phyloP scores from a whole-genome alignment of 2,888 invertebrate species.

The Hydroisotoma schaefferi region DNA sequence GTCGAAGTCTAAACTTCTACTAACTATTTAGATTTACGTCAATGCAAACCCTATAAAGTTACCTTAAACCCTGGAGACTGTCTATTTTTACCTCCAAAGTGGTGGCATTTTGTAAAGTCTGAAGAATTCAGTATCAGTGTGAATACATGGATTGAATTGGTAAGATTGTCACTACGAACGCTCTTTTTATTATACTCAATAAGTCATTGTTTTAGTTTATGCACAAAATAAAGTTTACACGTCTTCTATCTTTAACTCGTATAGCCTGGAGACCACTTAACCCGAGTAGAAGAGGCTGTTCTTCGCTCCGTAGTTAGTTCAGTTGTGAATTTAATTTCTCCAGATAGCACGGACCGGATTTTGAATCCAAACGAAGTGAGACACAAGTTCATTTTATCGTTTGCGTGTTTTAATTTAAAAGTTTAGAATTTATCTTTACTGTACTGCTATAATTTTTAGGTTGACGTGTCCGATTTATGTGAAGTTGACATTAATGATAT shows the following conservation, averaged over 20 bases:
- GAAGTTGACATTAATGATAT: slow-evolving; percentile 32
- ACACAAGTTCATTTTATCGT: background rate
- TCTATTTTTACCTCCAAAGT: slow-evolving; percentile 80
- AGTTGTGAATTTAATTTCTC: slow-evolving; percentile 30
- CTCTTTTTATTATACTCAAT: background rate
- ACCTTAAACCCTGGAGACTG: slow-evolving; percentile 76
- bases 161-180: slow-evolving; percentile 50
- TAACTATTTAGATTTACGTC: slow-evolving; percentile 23
- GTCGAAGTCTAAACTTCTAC: background rate
- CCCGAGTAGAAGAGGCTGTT: slow-evolving; percentile 63
- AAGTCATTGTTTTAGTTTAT: background rate
- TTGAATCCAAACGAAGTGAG: slow-evolving; percentile 46
- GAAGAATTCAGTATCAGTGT: slow-evolving; percentile 59
- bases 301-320: slow-evolving; percentile 63
- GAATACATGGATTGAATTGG: slow-evolving; percentile 76
- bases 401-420: background rate
- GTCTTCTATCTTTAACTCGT: slow-evolving; percentile 23
- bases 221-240: background rate
- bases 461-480: slow-evolving; percentile 32
- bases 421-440: background rate
- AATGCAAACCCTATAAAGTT: slow-evolving; percentile 34
- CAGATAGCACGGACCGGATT: slow-evolving; percentile 30
- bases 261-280: slow-evolving; percentile 55
- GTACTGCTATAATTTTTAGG: slow-evolving; percentile 17
- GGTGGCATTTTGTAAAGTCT: slow-evolving; percentile 96